phyloP scores from a whole-genome alignment of 2,888 invertebrate species.

The Drosophila nigricruria region DNA sequence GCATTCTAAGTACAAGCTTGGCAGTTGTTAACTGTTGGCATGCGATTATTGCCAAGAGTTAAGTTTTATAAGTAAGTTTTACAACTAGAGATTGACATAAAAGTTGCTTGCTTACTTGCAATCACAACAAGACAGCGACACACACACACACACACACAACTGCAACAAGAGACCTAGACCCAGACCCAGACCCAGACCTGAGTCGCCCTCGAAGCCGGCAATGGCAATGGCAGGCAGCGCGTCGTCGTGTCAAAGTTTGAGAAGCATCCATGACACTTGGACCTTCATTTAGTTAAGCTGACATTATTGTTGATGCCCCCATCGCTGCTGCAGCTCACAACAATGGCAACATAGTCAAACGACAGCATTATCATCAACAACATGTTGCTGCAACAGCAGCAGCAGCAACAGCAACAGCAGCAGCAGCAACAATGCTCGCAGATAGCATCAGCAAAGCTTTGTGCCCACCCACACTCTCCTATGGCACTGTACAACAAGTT shows the following conservation, averaged over 20 bases:
- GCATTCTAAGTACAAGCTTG: constrained; percentile 12
- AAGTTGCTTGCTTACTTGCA: constrained; percentile 58
- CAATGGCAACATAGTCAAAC: constrained; percentile 67
- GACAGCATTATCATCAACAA: constrained; percentile 75
- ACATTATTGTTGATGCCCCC: constrained; percentile 58
- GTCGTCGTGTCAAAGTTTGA: constrained; percentile 63
- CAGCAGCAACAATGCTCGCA: constrained; percentile 57
- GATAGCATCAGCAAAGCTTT: constrained; percentile 69
- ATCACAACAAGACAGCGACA: constrained; percentile 51
- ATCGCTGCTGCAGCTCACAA: constrained; percentile 40
- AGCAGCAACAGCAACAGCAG: constrained; percentile 51
- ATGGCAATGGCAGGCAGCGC: constrained; percentile 10
- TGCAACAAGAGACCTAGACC: constrained; percentile 4
- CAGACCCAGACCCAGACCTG: constrained; percentile 1
- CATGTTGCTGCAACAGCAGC: constrained; percentile 68
- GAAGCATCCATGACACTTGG: constrained; percentile 70
- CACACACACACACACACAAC: constrained; percentile 11
- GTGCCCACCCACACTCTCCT: constrained; percentile 19
- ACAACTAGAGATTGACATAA: constrained; percentile 65
- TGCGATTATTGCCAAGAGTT: constrained; percentile 58
- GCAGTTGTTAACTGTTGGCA: constrained; percentile 48
- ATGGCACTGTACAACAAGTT: constrained; percentile 21
- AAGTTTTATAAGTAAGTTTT: constrained; percentile 60
- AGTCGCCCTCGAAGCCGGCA: constrained; percentile 8
- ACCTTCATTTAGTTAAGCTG: constrained; percentile 77